Conservation (phyloP, 2,113 vertebrate species). For the Xiphophorus hellerii region DNA sequence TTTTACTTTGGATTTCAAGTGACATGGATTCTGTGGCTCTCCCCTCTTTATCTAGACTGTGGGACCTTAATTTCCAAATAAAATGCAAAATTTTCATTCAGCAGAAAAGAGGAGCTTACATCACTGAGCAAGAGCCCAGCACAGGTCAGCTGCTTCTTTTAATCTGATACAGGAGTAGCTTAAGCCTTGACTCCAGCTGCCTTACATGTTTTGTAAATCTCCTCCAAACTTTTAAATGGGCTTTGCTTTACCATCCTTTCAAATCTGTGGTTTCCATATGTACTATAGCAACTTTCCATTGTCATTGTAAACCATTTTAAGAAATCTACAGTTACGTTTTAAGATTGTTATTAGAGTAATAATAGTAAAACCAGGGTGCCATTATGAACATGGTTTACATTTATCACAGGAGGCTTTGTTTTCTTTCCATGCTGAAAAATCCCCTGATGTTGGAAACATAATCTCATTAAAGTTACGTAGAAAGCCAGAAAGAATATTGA, state of each 20-base stretch:
- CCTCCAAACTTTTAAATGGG: not conserved
- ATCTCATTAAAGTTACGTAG: not conserved
- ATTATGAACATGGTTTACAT: not conserved
- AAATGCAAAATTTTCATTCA: too few relatives aligned
- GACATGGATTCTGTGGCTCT: too few relatives aligned
- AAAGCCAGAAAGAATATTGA: not conserved
- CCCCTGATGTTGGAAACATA: not conserved
- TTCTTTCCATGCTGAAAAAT: not conserved
- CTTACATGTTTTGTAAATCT: not conserved
- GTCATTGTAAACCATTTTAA: not conserved
- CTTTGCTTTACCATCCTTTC: not conserved
- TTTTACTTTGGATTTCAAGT: too few relatives aligned
- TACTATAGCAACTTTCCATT: not conserved
- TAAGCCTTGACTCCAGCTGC: not conserved
- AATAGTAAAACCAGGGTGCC: not conserved
- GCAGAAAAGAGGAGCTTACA: too few relatives aligned
- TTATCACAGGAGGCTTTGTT: not conserved
- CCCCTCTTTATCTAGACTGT: too few relatives aligned
- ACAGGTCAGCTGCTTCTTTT: too few relatives aligned
- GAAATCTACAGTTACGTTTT: not conserved
- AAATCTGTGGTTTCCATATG: not conserved
- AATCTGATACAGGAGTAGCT: not conserved
- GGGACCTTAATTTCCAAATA: too few relatives aligned
- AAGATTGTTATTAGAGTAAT: not conserved
- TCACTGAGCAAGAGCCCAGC: too few relatives aligned